Evolutionary conservation across 1,140 invertebrate genomes (phyloP).

Genomic region (Tetranychus cinnabarinus): DNA sequence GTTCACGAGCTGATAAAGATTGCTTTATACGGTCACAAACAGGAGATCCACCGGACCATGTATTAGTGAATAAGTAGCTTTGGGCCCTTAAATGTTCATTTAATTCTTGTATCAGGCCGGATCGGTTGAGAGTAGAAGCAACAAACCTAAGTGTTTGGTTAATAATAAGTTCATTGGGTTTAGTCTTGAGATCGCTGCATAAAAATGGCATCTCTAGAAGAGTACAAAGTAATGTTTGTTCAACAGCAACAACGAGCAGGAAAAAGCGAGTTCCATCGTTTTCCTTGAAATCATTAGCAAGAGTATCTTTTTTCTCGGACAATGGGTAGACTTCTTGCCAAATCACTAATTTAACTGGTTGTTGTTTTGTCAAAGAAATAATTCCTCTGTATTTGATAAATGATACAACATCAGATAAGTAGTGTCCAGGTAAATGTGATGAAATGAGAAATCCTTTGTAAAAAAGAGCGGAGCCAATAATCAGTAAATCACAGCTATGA

Average conservation of each 20-base stretch:
- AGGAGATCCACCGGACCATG: too few species aligned
- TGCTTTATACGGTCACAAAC: too few species aligned
- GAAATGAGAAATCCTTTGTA: constrained; percentile 1
- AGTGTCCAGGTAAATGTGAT: background rate
- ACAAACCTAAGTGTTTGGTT: background rate
- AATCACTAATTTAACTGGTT: background rate
- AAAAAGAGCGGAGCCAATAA: constrained; percentile 2
- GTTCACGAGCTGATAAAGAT: too few species aligned
- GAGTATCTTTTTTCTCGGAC: background rate
- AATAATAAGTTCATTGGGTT: constrained; percentile 1
- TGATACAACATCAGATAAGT: background rate
- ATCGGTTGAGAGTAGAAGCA: background rate
- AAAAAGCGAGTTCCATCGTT: background rate
- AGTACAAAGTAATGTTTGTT: background rate
- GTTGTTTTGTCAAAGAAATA: background rate
- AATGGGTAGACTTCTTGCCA: constrained; percentile 3
- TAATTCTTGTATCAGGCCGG: background rate
- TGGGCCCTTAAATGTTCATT: background rate
- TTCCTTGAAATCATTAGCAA: background rate
- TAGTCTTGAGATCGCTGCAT: background rate
- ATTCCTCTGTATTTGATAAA: background rate
- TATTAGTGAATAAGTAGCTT: background rate
- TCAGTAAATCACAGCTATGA: background rate
- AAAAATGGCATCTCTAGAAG: constrained; percentile 1
- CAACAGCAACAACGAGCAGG: background rate